Conservation (phyloP, 1,140 invertebrate genomes). For the Euura saliciscinereae region DNA sequence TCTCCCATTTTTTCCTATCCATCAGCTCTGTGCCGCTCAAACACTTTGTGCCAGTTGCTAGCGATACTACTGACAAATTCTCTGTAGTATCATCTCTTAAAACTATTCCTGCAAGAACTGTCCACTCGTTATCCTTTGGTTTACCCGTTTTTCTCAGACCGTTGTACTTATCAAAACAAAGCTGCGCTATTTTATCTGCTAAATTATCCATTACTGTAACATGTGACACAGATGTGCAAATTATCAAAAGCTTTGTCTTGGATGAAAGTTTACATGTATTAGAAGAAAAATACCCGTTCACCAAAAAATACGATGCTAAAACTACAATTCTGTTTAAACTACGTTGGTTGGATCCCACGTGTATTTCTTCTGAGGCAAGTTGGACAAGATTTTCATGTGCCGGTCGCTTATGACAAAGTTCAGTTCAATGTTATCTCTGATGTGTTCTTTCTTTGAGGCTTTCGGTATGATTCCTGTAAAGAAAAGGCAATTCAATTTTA, state of each 20-base stretch:
- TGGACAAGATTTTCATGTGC: constrained; percentile 65
- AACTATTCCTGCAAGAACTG: constrained; percentile 78
- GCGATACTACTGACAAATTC: constrained; percentile 70
- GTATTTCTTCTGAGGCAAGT: constrained; percentile 66
- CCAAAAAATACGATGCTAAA: neutral
- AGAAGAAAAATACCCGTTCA: neutral
- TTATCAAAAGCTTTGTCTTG: no score
- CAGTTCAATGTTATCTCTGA: constrained; percentile 70
- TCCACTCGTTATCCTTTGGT: constrained; percentile 80
- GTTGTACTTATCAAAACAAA: constrained; percentile 68
- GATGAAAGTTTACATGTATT: no score
- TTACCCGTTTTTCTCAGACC: constrained; percentile 81
- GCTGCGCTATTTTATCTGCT: constrained; percentile 60
- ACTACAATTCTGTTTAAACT: constrained; percentile 32
- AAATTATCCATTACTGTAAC: constrained; percentile 40
- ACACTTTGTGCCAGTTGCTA: constrained; percentile 92
- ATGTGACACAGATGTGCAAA: no score
- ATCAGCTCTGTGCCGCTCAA: constrained; percentile 66
- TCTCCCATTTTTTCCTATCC: constrained; percentile 65
- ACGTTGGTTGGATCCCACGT: constrained; percentile 73
- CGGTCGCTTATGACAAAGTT: constrained; percentile 66
- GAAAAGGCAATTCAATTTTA: constrained; percentile 14
- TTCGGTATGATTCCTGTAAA: constrained; percentile 74
- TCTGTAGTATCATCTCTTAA: constrained; percentile 53
- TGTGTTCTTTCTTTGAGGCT: constrained; percentile 65